These are phyloP conservation scores for Epizoanthus ramosus DNA, from an alignment of 92 coral and sea anemone genomes.

Conservation along the genomic window DNA sequence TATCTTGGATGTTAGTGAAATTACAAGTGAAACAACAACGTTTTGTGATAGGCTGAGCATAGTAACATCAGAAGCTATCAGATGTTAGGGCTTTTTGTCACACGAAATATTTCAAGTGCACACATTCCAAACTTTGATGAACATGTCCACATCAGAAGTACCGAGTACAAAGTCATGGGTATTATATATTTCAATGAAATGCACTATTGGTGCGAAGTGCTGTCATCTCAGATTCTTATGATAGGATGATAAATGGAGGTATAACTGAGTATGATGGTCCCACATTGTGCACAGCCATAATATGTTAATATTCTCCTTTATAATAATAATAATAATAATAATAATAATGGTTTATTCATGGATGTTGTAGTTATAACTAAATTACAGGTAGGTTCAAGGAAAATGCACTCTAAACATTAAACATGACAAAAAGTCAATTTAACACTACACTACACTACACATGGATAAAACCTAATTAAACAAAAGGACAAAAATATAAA, in stretches of 20 bases:
- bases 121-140: background rate
- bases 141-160: background rate
- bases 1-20: too few species aligned
- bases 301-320: slow-evolving; percentile 30
- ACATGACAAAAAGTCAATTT: too few species aligned
- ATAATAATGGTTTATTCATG: too few species aligned
- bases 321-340: too few species aligned
- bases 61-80: background rate
- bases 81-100: background rate
- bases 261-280: slow-evolving; percentile 30
- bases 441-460: too few species aligned
- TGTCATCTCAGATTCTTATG: slow-evolving; percentile 35
- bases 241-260: slow-evolving; percentile 37
- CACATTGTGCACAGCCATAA: slow-evolving; percentile 9
- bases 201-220: slow-evolving; percentile 40
- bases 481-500: too few species aligned
- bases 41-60: background rate
- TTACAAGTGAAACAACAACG: background rate
- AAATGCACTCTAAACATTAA: too few species aligned
- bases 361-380: too few species aligned
- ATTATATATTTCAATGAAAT: slow-evolving; percentile 38
- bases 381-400: too few species aligned
- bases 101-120: background rate
- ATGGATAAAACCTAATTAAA: too few species aligned
- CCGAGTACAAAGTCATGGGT: slow-evolving; percentile 23